A percentile compares a stretch with the other conserved stretches of the same genome.
Evolutionary conservation across 2,888 invertebrate species (phyloP).

Genomic region (Dolichomitus sp.): DNA sequence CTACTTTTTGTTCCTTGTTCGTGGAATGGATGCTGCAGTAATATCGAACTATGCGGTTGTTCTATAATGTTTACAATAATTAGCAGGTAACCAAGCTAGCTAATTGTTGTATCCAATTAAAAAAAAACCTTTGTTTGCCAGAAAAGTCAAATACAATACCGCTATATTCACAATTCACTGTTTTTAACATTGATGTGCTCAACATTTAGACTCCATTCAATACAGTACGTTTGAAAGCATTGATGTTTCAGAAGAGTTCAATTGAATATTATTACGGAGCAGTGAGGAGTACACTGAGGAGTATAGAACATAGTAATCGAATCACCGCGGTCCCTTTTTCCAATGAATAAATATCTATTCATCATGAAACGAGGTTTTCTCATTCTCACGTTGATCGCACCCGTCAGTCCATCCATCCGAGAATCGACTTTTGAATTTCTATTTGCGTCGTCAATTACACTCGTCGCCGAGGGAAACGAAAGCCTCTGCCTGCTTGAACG

Average conservation of each 20-base stretch:
- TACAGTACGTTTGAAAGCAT: constrained; percentile 1
- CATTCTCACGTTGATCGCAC: constrained; percentile 49
- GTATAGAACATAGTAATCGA: constrained; percentile 60
- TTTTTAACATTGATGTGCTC: not conserved
- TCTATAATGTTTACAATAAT: constrained; percentile 48
- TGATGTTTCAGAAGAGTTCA: constrained; percentile 19
- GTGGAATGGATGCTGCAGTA: not conserved
- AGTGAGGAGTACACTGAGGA: not conserved
- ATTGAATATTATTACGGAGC: constrained; percentile 26
- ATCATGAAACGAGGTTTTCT: constrained; percentile 68
- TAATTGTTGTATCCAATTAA: constrained; percentile 29
- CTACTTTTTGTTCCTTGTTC: constrained; percentile 14
- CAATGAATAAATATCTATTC: constrained; percentile 71
- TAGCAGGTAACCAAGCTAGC: constrained; percentile 29
- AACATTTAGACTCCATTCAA: not conserved
- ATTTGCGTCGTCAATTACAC: constrained; percentile 74
- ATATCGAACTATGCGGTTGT: not conserved
- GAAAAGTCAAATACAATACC: constrained; percentile 7
- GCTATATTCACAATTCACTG: not conserved
- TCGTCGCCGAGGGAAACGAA: constrained; percentile 59
- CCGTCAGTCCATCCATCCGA: constrained; percentile 57
- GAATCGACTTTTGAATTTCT: constrained; percentile 74
- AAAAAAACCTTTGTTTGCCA: constrained; percentile 8
- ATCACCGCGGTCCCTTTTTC: constrained; percentile 57
- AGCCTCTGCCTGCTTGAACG: constrained; percentile 10